Conservation (phyloP, 2,797 vertebrate genomes). For the Toxotes lorentzi region DNA sequence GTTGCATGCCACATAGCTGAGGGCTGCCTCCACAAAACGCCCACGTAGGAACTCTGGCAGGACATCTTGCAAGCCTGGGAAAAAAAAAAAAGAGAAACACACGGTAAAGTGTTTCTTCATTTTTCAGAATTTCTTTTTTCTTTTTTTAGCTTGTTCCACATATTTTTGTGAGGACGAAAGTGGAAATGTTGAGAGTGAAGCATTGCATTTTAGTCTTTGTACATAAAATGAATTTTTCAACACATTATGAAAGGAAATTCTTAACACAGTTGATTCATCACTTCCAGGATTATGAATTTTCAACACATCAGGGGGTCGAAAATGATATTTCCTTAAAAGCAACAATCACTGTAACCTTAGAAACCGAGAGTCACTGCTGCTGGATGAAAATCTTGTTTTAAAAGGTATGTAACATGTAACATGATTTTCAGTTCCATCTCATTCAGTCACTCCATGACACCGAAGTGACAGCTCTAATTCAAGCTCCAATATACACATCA, state of each 20-base stretch:
- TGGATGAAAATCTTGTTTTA: neutral
- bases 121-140: neutral
- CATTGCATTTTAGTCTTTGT: neutral
- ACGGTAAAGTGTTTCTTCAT: neutral
- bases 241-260: neutral
- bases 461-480: slow-evolving; percentile 20
- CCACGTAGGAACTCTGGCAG: slow-evolving; percentile 93
- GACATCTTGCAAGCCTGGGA: slow-evolving; percentile 93
- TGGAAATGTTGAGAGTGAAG: slow-evolving; percentile 7
- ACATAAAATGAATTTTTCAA: neutral
- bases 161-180: slow-evolving; percentile 5
- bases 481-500: slow-evolving; percentile 7
- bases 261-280: too few species aligned
- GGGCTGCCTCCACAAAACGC: slow-evolving; percentile 93
- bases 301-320: neutral
- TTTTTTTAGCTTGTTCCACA: neutral
- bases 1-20: slow-evolving; percentile 97
- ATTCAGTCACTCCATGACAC: neutral
- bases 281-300: neutral
- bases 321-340: slow-evolving; percentile 1
- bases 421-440: neutral
- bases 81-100: slow-evolving; percentile 26
- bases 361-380: neutral
- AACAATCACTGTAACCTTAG: neutral
- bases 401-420: neutral